Evolutionary conservation across 2,113 vertebrate genomes (phyloP).

Genomic region (Anser brachyrhynchus): DNA sequence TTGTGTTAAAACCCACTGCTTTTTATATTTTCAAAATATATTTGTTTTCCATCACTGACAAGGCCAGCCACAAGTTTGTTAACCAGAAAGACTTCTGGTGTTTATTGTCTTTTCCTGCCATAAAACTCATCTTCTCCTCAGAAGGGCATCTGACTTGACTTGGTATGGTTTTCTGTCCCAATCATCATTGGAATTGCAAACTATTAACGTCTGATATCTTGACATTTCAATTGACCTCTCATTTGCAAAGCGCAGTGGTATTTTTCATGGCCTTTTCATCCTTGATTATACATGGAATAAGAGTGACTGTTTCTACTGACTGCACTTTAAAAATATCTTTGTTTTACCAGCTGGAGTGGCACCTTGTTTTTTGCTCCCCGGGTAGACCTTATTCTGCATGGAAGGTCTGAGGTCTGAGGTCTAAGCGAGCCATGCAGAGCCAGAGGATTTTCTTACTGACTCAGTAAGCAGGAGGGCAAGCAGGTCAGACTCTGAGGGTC

Average conservation of each 20-base stretch:
- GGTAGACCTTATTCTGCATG: constrained; percentile 13
- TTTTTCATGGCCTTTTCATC: constrained; percentile 72
- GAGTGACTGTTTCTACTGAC: constrained; percentile 61
- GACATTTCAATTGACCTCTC: constrained; percentile 72
- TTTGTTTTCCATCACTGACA: constrained; percentile 10
- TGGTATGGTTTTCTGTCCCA: constrained; percentile 47
- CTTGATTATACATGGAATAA: constrained; percentile 64
- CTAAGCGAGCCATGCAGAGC: constrained; percentile 46
- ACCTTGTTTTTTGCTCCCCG: constrained; percentile 34
- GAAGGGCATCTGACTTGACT: constrained; percentile 47
- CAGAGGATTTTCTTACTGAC: constrained; percentile 52
- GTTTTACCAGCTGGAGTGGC: constrained; percentile 62
- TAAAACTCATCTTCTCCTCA: constrained; percentile 42
- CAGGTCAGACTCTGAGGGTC: background rate
- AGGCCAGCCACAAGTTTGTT: background rate
- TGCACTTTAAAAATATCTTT: constrained; percentile 69
- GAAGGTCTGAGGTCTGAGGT: constrained; percentile 44
- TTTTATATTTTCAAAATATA: constrained; percentile 37
- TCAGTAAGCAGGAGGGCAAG: constrained; percentile 2
- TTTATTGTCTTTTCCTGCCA: constrained; percentile 55
- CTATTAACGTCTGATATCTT: constrained; percentile 66
- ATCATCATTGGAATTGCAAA: constrained; percentile 52
- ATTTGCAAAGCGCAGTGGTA: constrained; percentile 71
- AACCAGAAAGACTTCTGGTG: constrained; percentile 14
- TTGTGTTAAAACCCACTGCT: background rate